phyloP scores from a whole-genome alignment of 2,888 invertebrate species.

The Volucella zonaria region DNA sequence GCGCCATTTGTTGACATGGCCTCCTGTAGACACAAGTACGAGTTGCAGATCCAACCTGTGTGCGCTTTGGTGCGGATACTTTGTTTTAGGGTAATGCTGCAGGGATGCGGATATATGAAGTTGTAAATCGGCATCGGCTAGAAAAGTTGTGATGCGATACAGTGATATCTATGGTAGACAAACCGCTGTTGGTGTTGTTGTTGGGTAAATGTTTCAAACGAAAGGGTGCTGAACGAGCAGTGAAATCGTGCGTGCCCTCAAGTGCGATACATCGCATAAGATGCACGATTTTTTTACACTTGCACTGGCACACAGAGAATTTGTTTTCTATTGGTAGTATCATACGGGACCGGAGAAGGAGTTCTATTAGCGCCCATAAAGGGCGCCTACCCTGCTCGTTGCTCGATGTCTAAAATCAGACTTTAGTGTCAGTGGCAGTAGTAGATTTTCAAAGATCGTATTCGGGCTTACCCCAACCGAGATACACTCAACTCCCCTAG shows the following conservation, averaged over 20 bases:
- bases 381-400: not conserved
- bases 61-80: slow-evolving; percentile 47
- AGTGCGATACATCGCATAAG: slow-evolving; percentile 76
- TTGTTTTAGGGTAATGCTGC: slow-evolving; percentile 34
- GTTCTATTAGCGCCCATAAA: not conserved
- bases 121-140: slow-evolving; percentile 66
- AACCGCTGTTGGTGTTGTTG: slow-evolving; percentile 15
- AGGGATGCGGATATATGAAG: slow-evolving; percentile 61
- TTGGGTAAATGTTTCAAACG: slow-evolving; percentile 32
- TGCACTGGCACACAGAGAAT: slow-evolving; percentile 62
- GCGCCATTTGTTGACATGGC: slow-evolving; percentile 72
- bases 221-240: slow-evolving; percentile 61
- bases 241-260: slow-evolving; percentile 77
- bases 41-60: slow-evolving; percentile 35
- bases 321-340: slow-evolving; percentile 17
- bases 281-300: slow-evolving; percentile 75
- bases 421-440: too few relatives aligned
- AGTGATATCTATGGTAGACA: slow-evolving; percentile 58
- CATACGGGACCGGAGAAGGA: not conserved
- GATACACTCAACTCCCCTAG: too few relatives aligned
- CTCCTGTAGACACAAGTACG: slow-evolving; percentile 36
- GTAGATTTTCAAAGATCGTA: too few relatives aligned
- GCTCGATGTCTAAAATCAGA: too few relatives aligned
- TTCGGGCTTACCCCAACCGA: too few relatives aligned
- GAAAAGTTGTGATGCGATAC: slow-evolving; percentile 39